These are phyloP conservation scores for Diarsia brunnea DNA, from an alignment of 2,888 invertebrate genomes.

Conservation along the genomic window DNA sequence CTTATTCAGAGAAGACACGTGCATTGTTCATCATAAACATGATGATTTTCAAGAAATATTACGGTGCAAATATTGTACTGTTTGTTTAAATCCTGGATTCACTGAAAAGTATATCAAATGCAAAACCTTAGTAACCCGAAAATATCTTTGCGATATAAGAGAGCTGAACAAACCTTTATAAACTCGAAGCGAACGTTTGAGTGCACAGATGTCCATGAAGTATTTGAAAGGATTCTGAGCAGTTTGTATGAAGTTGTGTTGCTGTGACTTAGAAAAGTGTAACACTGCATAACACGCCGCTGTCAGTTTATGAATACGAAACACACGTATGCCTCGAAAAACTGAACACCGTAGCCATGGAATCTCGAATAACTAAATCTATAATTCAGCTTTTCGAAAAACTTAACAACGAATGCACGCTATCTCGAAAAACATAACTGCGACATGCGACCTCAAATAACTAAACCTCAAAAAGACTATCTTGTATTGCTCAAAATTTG, in stretches of 20 bases:
- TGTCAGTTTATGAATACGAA: no score
- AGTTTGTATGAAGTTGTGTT: neutral
- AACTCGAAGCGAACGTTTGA: neutral
- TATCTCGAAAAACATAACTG: no score
- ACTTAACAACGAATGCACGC: no score
- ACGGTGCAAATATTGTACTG: neutral
- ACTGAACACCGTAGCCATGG: no score
- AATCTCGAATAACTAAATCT: no score
- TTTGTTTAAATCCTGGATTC: neutral
- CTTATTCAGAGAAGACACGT: neutral
- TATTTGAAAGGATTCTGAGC: neutral
- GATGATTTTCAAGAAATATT: neutral
- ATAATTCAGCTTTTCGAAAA: no score
- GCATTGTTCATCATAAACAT: neutral
- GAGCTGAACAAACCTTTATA: neutral
- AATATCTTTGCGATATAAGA: neutral
- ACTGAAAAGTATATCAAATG: conserved; percentile 5
- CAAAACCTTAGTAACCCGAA: conserved; percentile 1
- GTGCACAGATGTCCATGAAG: neutral
- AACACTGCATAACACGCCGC: no score
- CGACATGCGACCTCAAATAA: no score
- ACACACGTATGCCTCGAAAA: no score
- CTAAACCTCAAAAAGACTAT: no score
- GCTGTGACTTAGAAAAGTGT: no score
- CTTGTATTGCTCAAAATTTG: no score